Percentiles rank a stretch among this genome's conserved stretches.
phyloP scores from a whole-genome alignment of 1,140 invertebrate species.

The Colletes gigas region DNA sequence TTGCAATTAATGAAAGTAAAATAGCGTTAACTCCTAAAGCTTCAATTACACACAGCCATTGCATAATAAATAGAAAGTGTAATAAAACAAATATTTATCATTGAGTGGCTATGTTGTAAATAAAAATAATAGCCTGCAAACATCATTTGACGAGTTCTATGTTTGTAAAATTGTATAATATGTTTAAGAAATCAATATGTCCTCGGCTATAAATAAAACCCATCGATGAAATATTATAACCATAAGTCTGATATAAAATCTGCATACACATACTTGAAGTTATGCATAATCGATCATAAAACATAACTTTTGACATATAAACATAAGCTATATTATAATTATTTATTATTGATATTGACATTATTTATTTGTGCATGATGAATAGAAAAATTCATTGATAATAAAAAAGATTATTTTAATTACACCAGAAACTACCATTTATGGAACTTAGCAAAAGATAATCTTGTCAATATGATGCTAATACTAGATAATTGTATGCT shows the following conservation, averaged over 20 bases:
- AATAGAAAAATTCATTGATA: constrained; percentile 28
- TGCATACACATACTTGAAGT: constrained; percentile 23
- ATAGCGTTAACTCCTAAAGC: constrained; percentile 17
- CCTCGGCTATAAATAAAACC: constrained; percentile 42
- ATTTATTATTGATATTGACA: constrained; percentile 51
- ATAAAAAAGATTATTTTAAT: constrained; percentile 10
- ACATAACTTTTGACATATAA: constrained; percentile 22
- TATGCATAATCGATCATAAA: constrained; percentile 17
- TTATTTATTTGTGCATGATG: constrained; percentile 38
- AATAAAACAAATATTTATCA: constrained; percentile 17
- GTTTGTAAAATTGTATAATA: constrained; percentile 10
- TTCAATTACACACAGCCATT: constrained; percentile 38
- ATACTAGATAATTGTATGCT: constrained; percentile 31
- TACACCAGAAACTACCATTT: neutral
- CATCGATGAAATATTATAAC: constrained; percentile 29
- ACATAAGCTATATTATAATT: constrained; percentile 23
- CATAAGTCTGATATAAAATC: constrained; percentile 11
- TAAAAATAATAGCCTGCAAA: neutral
- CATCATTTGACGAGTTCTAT: neutral
- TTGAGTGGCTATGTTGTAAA: constrained; percentile 36
- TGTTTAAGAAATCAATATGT: constrained; percentile 44
- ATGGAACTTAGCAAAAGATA: constrained; percentile 57
- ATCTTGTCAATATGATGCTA: constrained; percentile 40
- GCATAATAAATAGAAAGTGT: constrained; percentile 4
- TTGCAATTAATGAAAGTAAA: constrained; percentile 21